These are phyloP conservation scores for Hemiscyllium ocellatum DNA, from an alignment of 2,113 vertebrate genomes.

Conservation along the genomic window DNA sequence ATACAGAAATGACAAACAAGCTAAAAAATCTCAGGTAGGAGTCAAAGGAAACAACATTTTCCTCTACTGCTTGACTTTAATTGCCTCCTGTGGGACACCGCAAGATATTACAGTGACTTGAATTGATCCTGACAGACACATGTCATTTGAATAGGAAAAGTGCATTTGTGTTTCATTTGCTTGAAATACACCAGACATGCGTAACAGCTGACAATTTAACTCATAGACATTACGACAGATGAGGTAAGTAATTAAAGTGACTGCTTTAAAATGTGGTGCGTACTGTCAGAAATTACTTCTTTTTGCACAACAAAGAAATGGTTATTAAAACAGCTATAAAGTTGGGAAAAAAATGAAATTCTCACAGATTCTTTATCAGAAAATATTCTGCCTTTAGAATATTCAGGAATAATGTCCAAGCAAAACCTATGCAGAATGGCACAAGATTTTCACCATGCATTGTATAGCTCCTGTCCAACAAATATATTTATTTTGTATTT, in stretches of 20 bases:
- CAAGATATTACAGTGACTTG: background rate
- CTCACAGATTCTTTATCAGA: background rate
- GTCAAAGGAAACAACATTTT: background rate
- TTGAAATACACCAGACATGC: background rate
- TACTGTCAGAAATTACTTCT: background rate
- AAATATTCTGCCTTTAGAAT: background rate
- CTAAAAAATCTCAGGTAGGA: background rate
- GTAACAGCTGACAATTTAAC: background rate
- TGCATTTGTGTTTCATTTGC: background rate
- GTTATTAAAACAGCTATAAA: background rate
- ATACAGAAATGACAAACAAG: background rate
- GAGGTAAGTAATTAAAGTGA: background rate
- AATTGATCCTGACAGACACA: background rate
- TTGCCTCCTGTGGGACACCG: background rate
- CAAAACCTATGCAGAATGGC: background rate
- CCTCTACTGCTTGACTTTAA: background rate
- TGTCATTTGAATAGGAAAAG: constrained; percentile 22
- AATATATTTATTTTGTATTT: background rate
- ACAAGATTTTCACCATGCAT: background rate
- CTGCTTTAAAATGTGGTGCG: background rate
- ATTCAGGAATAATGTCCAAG: background rate
- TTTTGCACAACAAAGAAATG: constrained; percentile 20
- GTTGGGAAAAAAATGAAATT: background rate
- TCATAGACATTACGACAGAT: background rate
- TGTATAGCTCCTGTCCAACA: background rate